phyloP scores from a whole-genome alignment of 2,888 invertebrate species.

The Acleris holmiana region DNA sequence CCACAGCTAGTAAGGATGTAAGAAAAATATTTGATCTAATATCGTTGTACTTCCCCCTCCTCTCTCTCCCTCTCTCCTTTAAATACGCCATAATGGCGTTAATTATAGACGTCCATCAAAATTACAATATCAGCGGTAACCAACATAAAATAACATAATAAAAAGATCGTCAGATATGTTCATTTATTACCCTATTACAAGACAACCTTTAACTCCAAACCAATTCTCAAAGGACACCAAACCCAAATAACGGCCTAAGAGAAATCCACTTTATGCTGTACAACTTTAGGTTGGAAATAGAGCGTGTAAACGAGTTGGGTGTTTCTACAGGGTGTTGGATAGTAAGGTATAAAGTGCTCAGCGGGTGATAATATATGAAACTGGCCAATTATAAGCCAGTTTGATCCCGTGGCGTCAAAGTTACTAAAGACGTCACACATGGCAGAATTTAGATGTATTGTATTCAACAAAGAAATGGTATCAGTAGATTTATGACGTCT shows the following conservation, averaged over 20 bases:
- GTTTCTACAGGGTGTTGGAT: conserved; percentile 6
- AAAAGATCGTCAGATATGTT: conserved; percentile 7
- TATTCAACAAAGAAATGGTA: too few species aligned
- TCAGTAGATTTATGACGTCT: too few species aligned
- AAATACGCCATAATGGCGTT: not conserved
- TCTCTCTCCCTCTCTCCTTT: not conserved
- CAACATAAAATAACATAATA: not conserved
- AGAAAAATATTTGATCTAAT: too few species aligned
- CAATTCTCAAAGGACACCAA: not conserved
- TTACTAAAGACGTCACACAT: conserved; percentile 14
- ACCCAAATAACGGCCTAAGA: not conserved
- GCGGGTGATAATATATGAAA: conserved; percentile 23
- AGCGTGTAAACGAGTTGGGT: not conserved
- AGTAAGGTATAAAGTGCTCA: conserved; percentile 20
- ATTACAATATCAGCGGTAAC: conserved; percentile 19
- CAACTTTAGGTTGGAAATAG: not conserved
- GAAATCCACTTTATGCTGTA: not conserved
- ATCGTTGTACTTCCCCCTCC: too few species aligned
- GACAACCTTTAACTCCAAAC: not conserved
- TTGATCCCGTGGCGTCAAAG: conserved; percentile 19
- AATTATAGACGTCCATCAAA: not conserved
- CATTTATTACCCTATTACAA: conserved; percentile 24
- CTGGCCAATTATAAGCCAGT: conserved; percentile 30
- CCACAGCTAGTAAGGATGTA: too few species aligned
- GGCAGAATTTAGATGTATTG: not conserved